These are phyloP conservation scores for Cydia amplana DNA, from an alignment of 1,140 invertebrate genomes.

Conservation along the genomic window DNA sequence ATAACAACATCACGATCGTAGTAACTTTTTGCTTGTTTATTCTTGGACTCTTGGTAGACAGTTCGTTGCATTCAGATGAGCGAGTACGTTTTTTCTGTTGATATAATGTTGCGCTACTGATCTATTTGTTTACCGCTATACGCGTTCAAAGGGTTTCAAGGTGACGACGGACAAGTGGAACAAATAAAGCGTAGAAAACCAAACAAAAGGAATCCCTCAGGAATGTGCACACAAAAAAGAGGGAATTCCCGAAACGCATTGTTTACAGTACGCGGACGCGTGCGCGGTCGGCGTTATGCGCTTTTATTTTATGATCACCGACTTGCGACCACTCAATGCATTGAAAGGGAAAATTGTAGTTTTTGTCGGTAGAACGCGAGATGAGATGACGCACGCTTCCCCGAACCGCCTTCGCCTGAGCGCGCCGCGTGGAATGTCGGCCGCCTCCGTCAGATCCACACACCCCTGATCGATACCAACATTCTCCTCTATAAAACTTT, in stretches of 20 bases:
- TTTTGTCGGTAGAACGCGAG: constrained; percentile 58
- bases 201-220: constrained; percentile 78
- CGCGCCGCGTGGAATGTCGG: constrained; percentile 59
- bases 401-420: constrained; percentile 49
- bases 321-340: constrained; percentile 59
- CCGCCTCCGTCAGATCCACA: constrained; percentile 25
- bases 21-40: constrained; percentile 27
- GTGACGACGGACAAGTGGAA: constrained; percentile 52
- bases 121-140: constrained; percentile 49
- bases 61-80: constrained; percentile 22
- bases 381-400: constrained; percentile 65
- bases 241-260: constrained; percentile 76
- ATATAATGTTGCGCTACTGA: constrained; percentile 19
- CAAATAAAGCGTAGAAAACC: constrained; percentile 57
- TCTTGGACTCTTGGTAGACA: constrained; percentile 9
- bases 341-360: constrained; percentile 75
- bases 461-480: neutral
- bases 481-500: neutral
- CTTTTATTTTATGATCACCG: constrained; percentile 61
- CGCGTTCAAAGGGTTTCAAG: constrained; percentile 60
- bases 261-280: constrained; percentile 67
- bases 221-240: constrained; percentile 74
- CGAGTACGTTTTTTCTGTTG: constrained; percentile 22
- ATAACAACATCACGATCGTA: constrained; percentile 7
- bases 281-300: constrained; percentile 63